Base-by-base conservation (phyloP, 1,140 invertebrate genomes). In the Adoxophyes honmai region DNA sequence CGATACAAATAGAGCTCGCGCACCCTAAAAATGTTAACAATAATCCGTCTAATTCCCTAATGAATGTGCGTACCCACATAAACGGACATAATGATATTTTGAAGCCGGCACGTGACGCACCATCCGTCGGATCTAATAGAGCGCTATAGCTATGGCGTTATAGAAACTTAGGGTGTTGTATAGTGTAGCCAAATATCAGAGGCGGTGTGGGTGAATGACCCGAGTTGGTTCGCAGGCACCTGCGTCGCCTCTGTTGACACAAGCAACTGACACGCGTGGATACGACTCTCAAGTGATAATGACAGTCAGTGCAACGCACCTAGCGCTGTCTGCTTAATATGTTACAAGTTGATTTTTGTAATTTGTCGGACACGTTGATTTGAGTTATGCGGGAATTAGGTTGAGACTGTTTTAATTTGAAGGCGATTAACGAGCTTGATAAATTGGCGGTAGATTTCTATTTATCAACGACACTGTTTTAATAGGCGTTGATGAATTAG, bases 211-310 rank as follows among this genome's bases (percentile, higher is more conserved):
- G 81, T 81, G 71, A 87, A 82, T 44, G 82, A 84, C 77, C 81
- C 70, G 75, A 33, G 59, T 39, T 34, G 60, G 73, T 63, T 62
- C 68, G 66, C 63, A 75, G 77, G 73, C 79, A 86, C 84, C 84
- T 88, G 82, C 78, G 81, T 81, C 79, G 79, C 68, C 66, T 59
- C 67, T 84, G 79, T 88, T 85, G 81, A 87, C 79, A 87, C 66
- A 87, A 78, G 64, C 73, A 76, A 69, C 66, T 71, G 68, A 70
- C 76, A 74, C 64, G 39, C 59, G 69, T 81, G 75, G 79, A 60
- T 28, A 28, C 21, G 21, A 28, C 21, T 71, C 71, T 73, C 71
- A 75, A 69, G 81, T 87, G 82, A 84, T 85, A 85, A 86, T 85
- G 71, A 79, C 67, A 70, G 70, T 70, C 67, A 69, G 70, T 78